Evolutionary conservation across 2,888 invertebrate species (phyloP), one percentile per base, ranked within the genome.

Genomic region (Heliconius erato): DNA sequence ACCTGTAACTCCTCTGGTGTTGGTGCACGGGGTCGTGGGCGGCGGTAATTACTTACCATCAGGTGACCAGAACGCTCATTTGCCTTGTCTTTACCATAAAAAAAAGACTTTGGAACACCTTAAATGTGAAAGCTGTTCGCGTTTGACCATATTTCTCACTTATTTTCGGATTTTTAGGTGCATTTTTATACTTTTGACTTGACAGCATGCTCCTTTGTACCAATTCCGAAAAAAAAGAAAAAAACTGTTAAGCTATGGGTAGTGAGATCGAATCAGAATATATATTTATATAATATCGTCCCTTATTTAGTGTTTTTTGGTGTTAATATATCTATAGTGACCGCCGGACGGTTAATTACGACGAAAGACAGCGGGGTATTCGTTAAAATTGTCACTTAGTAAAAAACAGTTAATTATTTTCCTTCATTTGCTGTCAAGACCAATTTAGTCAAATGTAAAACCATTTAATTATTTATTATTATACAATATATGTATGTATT

Each of bases 351-450:
- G 71, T 72, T 72, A 44, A 72, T 72, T 72, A 72, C 71, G 26
- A 59, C 4, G 71, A 72, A 72, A 72, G 71, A 72, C 71, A 72
- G 71, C 71, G 59, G 76, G 59, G 16, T 35, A 63, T 76, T 76
- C 76, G 76, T 76, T 76, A 76, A 76, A 59, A 76, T 76, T 76
- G 76, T 63, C 76, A 76, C 76, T 59, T 35, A n/a, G 14, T n/a
- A 76, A 76, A 71, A 76, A 76, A 32, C n/a, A 32, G 14, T 63
- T 76, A 76, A 76, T 76, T 59, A 76, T n/a, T 35, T 23, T 63
- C 23, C 76, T 35, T 40, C 59, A 59, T 76, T 63, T 63, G 59
- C 76, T 76, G 76, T 63, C 59, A 76, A 35, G 16, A 59, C 59
- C 76, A 76, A 76, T 76, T 76, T 63, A 76, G n/a, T 63, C 35